Conservation (phyloP, 1,140 invertebrate genomes). For the Drosophila oshimai region DNA sequence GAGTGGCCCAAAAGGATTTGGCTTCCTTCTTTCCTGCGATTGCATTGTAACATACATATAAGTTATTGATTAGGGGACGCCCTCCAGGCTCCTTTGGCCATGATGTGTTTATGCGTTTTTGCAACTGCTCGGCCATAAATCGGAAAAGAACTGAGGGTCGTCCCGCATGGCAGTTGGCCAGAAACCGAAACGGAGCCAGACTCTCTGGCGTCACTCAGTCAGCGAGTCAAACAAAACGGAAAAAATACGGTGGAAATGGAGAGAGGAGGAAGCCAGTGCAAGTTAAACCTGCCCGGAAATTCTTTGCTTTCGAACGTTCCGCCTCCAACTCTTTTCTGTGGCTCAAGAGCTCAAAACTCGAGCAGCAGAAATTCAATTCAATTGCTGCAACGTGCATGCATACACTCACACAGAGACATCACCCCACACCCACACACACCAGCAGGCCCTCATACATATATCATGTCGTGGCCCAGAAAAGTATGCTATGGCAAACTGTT, state of each 20-base stretch:
- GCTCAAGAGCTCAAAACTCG: conserved; percentile 55
- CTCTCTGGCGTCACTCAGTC: conserved; percentile 40
- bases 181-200: conserved; percentile 21
- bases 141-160: conserved; percentile 2
- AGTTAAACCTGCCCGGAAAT: conserved; percentile 43
- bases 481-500: conserved; percentile 65
- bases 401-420: conserved; percentile 14
- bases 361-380: conserved; percentile 73
- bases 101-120: conserved; percentile 64
- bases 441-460: conserved; percentile 28
- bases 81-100: conserved; percentile 24
- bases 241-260: conserved; percentile 1
- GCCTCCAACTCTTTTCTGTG: conserved; percentile 40
- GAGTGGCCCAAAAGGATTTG: conserved; percentile 21
- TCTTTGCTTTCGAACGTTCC: conserved; percentile 21
- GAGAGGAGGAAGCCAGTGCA: conserved; percentile 16
- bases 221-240: conserved; percentile 1
- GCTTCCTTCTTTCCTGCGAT: background rate
- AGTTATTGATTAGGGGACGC: conserved; percentile 21
- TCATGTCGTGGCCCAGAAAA: conserved; percentile 69
- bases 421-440: background rate
- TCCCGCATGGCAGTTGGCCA: conserved; percentile 49
- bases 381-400: conserved; percentile 61
- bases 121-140: conserved; percentile 58
- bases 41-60: conserved; percentile 35